Evolutionary conservation across 2,888 invertebrate species (phyloP).

Genomic region (Margaritifera margaritifera): DNA sequence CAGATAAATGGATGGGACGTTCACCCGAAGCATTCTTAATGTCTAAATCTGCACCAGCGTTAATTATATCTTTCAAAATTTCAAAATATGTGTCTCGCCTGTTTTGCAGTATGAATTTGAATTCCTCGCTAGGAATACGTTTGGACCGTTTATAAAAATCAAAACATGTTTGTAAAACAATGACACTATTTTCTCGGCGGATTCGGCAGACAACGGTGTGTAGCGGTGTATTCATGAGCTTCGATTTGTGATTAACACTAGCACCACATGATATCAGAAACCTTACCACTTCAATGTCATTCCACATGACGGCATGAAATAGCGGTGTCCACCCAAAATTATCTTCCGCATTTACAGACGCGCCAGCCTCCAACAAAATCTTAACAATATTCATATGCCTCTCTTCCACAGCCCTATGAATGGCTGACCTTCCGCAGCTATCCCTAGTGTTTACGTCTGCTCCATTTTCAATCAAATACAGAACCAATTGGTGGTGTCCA

Average conservation of each 20-base stretch:
- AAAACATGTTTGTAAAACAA: slow-evolving; percentile 20
- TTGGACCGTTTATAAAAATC: slow-evolving; percentile 26
- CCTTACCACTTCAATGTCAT: slow-evolving; percentile 19
- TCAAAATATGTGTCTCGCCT: slow-evolving; percentile 4
- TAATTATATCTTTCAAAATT: slow-evolving; percentile 23
- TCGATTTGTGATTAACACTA: slow-evolving; percentile 13
- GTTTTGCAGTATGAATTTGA: no score
- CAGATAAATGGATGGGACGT: slow-evolving; percentile 1
- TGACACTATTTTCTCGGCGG: no score
- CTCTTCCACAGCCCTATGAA: slow-evolving; percentile 32
- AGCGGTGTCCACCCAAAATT: slow-evolving; percentile 32
- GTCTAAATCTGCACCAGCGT: slow-evolving; percentile 27
- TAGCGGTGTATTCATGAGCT: slow-evolving; percentile 16
- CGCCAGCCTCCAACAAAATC: slow-evolving; percentile 21
- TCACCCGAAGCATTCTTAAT: slow-evolving; percentile 12
- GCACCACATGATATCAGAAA: slow-evolving; percentile 26
- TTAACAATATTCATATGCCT: slow-evolving; percentile 18
- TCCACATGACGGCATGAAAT: slow-evolving; percentile 33
- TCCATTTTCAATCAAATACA: slow-evolving; percentile 18
- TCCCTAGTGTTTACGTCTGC: slow-evolving; percentile 23
- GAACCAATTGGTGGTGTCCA: slow-evolving; percentile 22
- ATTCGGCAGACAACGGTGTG: slow-evolving; percentile 1
- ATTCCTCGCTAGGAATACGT: slow-evolving; percentile 23
- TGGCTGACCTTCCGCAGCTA: slow-evolving; percentile 23
- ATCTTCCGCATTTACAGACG: slow-evolving; percentile 24